Evolutionary conservation across 2,113 vertebrate species (phyloP).

Genomic region (human (Homo sapiens)): GRCh38 chr11:8269501-8270000

Average conservation of each 20-base stretch:
- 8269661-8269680: background rate
- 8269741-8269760: slow-evolving; percentile 75
- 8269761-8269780: slow-evolving; percentile 79
- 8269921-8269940: slow-evolving; percentile 85
- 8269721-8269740: slow-evolving; percentile 55
- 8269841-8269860: slow-evolving; percentile 87
- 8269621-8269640: background rate
- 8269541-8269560: background rate
- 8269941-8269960: slow-evolving; percentile 88
- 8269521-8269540: background rate
- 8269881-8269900: slow-evolving; percentile 85
- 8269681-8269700: background rate
- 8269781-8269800: slow-evolving; percentile 67
- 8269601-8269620: background rate
- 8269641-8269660: background rate
- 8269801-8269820: slow-evolving; percentile 76
- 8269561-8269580: background rate
- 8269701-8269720: slow-evolving; percentile 14
- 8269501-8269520: background rate
- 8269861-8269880: slow-evolving; percentile 84
- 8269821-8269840: slow-evolving; percentile 86
- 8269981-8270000: slow-evolving; percentile 79
- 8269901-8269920: slow-evolving; percentile 88
- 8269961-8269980: slow-evolving; percentile 87
- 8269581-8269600: background rate